Evolutionary conservation across 2,113 vertebrate genomes (phyloP).

Genomic region (Otus sunia): DNA sequence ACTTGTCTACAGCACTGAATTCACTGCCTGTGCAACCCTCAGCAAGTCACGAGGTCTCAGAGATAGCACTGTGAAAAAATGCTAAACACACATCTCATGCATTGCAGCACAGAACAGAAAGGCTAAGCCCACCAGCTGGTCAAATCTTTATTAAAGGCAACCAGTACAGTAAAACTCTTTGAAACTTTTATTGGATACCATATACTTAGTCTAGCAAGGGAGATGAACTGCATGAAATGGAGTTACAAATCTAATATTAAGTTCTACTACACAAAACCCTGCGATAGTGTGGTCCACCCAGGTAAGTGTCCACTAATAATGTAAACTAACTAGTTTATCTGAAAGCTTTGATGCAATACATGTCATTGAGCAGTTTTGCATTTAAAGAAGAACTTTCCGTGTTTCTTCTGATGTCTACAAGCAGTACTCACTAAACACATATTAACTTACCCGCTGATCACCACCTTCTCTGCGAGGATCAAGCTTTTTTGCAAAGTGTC

Average conservation of each 20-base stretch:
- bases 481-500: slow-evolving; percentile 98
- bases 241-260: background rate
- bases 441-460: slow-evolving; percentile 92
- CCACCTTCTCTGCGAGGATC: slow-evolving; percentile 97
- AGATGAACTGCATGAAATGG: background rate
- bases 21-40: background rate
- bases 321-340: background rate
- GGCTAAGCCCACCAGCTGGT: background rate
- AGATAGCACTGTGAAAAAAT: background rate
- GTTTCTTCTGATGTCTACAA: background rate
- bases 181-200: background rate
- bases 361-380: slow-evolving; percentile 31
- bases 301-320: background rate
- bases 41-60: background rate
- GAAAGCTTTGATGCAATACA: slow-evolving; percentile 48
- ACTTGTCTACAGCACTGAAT: background rate
- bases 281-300: background rate
- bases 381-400: background rate
- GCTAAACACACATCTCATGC: background rate
- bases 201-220: background rate
- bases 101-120: background rate
- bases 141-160: background rate
- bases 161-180: background rate
- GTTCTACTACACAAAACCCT: background rate
- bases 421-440: background rate